Conservation (phyloP, 2,888 invertebrate genomes). For the Brachypalpus laphriformis region DNA sequence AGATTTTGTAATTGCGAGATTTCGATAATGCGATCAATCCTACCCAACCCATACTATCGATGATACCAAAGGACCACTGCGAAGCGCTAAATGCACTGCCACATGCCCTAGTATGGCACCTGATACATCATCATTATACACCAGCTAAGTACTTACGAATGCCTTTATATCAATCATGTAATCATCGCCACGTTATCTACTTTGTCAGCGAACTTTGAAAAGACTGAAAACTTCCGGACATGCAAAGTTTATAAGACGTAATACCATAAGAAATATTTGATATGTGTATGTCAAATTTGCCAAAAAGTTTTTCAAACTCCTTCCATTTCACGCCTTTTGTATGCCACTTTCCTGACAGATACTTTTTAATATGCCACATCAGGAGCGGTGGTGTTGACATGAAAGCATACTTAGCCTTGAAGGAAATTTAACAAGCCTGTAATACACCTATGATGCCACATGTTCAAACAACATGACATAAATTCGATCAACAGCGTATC, state of each 20-base stretch:
- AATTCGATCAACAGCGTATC: not conserved
- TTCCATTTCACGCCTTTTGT: not conserved
- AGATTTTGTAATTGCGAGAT: too few species aligned
- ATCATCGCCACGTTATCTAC: not conserved
- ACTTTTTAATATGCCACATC: slow-evolving; percentile 22
- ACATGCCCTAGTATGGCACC: too few species aligned
- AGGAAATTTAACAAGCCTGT: not conserved
- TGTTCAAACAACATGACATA: not conserved
- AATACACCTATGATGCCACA: slow-evolving; percentile 5
- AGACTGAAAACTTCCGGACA: not conserved
- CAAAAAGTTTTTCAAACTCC: not conserved
- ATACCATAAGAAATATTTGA: not conserved
- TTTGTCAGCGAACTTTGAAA: not conserved
- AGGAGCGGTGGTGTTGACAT: not conserved
- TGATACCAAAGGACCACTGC: too few species aligned
- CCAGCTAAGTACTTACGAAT: too few species aligned
- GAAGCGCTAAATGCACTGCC: too few species aligned
- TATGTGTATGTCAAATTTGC: slow-evolving; percentile 11
- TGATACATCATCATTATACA: too few species aligned
- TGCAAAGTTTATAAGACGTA: not conserved
- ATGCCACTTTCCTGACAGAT: slow-evolving; percentile 1
- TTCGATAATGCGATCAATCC: too few species aligned
- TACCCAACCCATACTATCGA: too few species aligned
- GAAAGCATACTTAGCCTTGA: slow-evolving; percentile 20
- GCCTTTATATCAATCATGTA: not conserved